These are phyloP conservation scores for Ptychochromis oligacanthus DNA, from an alignment of 2,113 vertebrate genomes.

Conservation along the genomic window DNA sequence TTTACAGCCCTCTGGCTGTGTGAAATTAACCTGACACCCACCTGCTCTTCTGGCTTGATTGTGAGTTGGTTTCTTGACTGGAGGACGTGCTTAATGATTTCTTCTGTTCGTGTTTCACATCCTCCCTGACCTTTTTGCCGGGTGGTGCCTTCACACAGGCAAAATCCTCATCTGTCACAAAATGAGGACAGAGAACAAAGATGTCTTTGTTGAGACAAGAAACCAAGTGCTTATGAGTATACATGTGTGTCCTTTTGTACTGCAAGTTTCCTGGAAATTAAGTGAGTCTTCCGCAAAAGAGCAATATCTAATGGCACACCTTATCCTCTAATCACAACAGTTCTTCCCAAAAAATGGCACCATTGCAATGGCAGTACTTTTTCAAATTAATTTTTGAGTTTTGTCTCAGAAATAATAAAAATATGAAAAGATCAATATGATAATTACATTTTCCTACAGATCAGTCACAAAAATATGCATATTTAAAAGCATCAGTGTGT, in stretches of 20 bases:
- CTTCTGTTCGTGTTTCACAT: constrained; percentile 66
- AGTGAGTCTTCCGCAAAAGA: background rate
- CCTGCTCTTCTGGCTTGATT: constrained; percentile 78
- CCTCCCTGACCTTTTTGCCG: constrained; percentile 83
- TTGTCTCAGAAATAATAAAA: background rate
- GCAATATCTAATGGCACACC: background rate
- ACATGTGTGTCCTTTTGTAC: background rate
- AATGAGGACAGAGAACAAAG: background rate
- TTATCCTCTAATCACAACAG: background rate
- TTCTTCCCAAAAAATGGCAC: background rate
- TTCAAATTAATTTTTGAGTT: background rate
- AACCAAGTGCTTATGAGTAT: background rate
- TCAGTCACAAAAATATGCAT: background rate
- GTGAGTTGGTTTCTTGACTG: constrained; percentile 63
- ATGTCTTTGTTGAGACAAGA: background rate
- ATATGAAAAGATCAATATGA: background rate
- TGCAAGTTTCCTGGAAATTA: background rate
- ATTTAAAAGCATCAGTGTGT: background rate
- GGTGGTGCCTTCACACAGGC: constrained; percentile 76
- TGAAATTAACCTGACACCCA: constrained; percentile 36
- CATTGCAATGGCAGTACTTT: background rate
- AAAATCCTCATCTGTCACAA: constrained; percentile 88
- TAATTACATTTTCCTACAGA: background rate
- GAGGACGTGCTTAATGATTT: constrained; percentile 67
- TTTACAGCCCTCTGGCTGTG: background rate